Evolutionary conservation across 1,140 invertebrate species (phyloP), one percentile per base, ranked within the genome.

Genomic region (Nautilus pompilius): DNA sequence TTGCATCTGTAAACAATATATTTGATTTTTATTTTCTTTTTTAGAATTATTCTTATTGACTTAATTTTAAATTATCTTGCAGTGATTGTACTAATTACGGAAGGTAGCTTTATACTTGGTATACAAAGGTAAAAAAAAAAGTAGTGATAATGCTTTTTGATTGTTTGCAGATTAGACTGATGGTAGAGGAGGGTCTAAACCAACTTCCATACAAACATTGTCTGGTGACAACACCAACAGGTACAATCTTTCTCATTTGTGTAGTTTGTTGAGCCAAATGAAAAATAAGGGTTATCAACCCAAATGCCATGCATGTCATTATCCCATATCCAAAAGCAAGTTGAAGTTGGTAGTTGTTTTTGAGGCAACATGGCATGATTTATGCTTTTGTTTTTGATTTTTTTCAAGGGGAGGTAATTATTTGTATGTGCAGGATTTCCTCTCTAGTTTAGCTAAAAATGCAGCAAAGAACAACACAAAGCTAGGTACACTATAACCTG

Each of bases 161-260:
- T 61, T 58, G 36, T 33, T 72, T 68, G 34, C 54, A 96, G 79
- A 97, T 98, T 74, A 87, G 95, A 26, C 84, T 99, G 55, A 94
- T 99, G 4, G 96, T 99, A 68, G 97, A 99, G 84, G 96, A 99
- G 84, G 97, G 95, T 69, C 85, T 99, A 33, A 99, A 99, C 83
- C 94, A 97, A 77, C 84, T 99, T 49, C 96, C 96, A 28, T 98
- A 97, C 79, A 89, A 90, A 8, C 89, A 92, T 80, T 91, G 90
- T 79, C 87, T 90, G 64, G 90, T 99, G 4, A 90, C 89, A 20
- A 99, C 97, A 30, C 97, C 97, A 2, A 98, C 96, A 17, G 93
- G 89, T 80, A 62, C 36, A 46, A 51, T 58, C 13, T 65, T 54
- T 49, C 22, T 30, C 3, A 30, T 41, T 13, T 10, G n/a, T 13